phyloP scores from a whole-genome alignment of 2,888 invertebrate species.

The Eupithecia insigniata region DNA sequence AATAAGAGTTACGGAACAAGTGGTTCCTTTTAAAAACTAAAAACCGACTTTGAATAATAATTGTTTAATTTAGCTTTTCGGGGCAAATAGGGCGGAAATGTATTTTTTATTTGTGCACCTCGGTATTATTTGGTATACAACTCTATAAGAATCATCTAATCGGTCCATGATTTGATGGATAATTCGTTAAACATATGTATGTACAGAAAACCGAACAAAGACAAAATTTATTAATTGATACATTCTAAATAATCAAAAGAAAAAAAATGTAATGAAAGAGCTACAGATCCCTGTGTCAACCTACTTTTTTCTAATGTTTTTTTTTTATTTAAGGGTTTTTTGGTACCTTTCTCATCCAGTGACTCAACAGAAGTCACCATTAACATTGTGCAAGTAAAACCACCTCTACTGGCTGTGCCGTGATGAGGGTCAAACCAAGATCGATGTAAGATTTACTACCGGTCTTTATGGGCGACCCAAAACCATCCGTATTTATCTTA shows the following conservation, averaged over 20 bases:
- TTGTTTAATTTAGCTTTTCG: not conserved
- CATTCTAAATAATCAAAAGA: not conserved
- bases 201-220: not conserved
- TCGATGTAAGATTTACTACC: constrained; percentile 57
- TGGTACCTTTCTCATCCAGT: not conserved
- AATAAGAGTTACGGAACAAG: not conserved
- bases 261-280: too few relatives aligned
- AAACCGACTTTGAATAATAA: too few relatives aligned
- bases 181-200: not conserved
- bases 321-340: not conserved
- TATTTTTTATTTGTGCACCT: not conserved
- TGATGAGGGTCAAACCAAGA: constrained; percentile 55
- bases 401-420: constrained; percentile 12
- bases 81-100: not conserved
- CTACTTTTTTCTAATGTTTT: not conserved
- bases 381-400: constrained; percentile 7
- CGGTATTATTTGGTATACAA: not conserved
- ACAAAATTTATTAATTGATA: not conserved
- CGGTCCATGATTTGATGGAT: not conserved
- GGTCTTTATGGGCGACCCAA: constrained; percentile 47
- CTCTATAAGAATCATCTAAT: not conserved
- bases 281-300: not conserved
- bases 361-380: not conserved
- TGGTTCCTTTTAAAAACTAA: not conserved
- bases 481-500: constrained; percentile 51